These are phyloP conservation scores for Dasyurus viverrinus DNA, from an alignment of 2,113 vertebrate genomes.

Conservation along the genomic window DNA sequence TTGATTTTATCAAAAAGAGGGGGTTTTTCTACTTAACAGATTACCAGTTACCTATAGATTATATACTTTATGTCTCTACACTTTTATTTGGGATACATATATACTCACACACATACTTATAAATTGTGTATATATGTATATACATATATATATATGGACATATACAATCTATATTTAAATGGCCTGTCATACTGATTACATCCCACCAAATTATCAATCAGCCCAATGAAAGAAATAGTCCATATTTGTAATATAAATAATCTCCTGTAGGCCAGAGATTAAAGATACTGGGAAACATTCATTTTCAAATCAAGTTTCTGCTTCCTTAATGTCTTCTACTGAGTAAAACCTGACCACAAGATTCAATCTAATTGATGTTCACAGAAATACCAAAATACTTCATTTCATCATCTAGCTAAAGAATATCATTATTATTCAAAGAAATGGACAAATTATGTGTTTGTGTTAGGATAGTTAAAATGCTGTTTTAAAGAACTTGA, in stretches of 20 bases:
- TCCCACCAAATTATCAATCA: conserved; percentile 73
- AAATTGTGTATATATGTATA: conserved; percentile 56
- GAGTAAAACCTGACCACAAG: conserved; percentile 61
- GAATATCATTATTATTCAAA: background rate
- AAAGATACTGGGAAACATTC: conserved; percentile 59
- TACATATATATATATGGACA: too few relatives aligned
- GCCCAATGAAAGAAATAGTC: conserved; percentile 68
- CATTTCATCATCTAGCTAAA: background rate
- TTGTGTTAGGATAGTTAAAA: background rate
- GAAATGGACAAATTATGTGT: background rate
- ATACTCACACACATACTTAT: background rate
- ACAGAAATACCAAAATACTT: background rate
- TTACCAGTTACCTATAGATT: background rate
- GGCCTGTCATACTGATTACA: conserved; percentile 69
- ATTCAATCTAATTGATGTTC: conserved; percentile 34
- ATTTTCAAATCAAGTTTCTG: conserved; percentile 62
- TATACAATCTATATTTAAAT: conserved; percentile 57
- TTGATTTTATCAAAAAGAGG: background rate
- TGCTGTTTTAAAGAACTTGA: background rate
- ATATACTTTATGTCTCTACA: background rate
- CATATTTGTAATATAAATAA: conserved; percentile 55
- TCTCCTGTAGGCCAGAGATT: conserved; percentile 67
- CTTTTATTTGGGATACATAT: conserved; percentile 44
- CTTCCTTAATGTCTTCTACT: conserved; percentile 63
- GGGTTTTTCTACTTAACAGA: background rate